Evolutionary conservation across 1,140 invertebrate species (phyloP), one percentile per base, ranked within the genome.

Genomic region (Drosophila mayri): DNA sequence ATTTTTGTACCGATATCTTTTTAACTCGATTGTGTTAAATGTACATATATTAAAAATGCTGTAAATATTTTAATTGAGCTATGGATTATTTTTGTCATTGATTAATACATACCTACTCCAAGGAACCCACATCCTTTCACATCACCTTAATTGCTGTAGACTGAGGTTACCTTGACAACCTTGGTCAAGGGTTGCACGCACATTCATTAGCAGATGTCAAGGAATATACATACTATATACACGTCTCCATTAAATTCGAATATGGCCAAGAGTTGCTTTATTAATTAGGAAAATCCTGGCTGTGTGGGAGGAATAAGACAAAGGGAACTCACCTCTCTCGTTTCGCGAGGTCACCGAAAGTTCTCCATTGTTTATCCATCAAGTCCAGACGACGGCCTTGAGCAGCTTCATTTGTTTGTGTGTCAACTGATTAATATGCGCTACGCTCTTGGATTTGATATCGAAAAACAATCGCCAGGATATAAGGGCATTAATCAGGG

Each of bases 381-480:
- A 32, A 6, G 32, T 11, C 52, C 55, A 64, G 61, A 40, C 61
- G 28, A 22, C 52, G 28, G 28, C 61, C 52, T 64, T 59, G 61
- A 38, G 28, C 30, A 22, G 52, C 30, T 32, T 16, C 37, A 40
- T 40, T 50, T 60, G 58, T 32, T 32, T 54, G 35, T 30, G 30
- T 25, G 61, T 60, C 52, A 38, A 59, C 61, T 59, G 61, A 64
- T 64, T 64, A 64, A 64, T 54, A 54, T 54, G 52, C 52, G 35
- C 52, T 11, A 22, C 52, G 52, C 32, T 54, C 20, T 54, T 0
- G 52, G 35, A 22, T 38, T 54, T 54, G 20, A 37, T 54, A 54
- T 54, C 32, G 52, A 54, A 68, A 52, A 40, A 44, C 20, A 28
- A 65, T 35, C 30, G 35, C 25, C 14, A 9, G 37, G 22, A 44